These are phyloP conservation scores for Gambusia affinis DNA, from an alignment of 2,113 vertebrate genomes.

Conservation along the genomic window DNA sequence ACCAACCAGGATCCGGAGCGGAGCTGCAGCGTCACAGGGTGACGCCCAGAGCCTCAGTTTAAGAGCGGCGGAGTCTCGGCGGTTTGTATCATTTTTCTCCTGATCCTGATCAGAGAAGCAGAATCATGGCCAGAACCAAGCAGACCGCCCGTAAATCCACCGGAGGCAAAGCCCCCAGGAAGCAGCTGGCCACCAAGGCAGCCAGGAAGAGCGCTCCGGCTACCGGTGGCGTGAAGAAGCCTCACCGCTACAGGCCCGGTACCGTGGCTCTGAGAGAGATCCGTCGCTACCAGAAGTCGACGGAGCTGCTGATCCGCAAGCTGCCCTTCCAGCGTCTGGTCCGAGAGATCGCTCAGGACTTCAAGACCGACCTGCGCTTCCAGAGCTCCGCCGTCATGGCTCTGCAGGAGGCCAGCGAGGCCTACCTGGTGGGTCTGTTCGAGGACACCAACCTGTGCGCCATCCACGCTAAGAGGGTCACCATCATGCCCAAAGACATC, in stretches of 20 bases:
- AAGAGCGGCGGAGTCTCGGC: no score
- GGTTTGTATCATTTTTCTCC: no score
- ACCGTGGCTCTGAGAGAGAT: constrained; percentile 60
- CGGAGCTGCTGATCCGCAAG: constrained; percentile 52
- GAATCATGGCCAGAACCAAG: no score
- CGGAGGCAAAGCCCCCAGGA: constrained; percentile 34
- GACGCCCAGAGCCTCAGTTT: no score
- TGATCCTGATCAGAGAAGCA: no score
- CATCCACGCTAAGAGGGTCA: constrained; percentile 84
- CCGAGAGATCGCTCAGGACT: constrained; percentile 1
- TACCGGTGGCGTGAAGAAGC: constrained; percentile 17
- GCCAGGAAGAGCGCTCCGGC: constrained; percentile 37
- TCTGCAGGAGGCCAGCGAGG: constrained; percentile 85
- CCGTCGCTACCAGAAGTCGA: constrained; percentile 57
- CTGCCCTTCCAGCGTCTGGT: constrained; percentile 18
- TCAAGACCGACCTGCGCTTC: constrained; percentile 53
- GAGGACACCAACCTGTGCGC: constrained; percentile 87
- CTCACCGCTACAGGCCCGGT: constrained; percentile 50
- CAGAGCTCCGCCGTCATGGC: constrained; percentile 71
- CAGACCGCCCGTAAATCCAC: no score
- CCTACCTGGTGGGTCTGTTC: constrained; percentile 85
- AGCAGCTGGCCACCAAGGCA: constrained; percentile 38
- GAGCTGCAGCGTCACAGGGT: no score
- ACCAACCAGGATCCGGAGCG: no score
- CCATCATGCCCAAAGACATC: constrained; percentile 87